phyloP scores from a whole-genome alignment of 2,888 invertebrate genomes.

The Schizaphis graminum region DNA sequence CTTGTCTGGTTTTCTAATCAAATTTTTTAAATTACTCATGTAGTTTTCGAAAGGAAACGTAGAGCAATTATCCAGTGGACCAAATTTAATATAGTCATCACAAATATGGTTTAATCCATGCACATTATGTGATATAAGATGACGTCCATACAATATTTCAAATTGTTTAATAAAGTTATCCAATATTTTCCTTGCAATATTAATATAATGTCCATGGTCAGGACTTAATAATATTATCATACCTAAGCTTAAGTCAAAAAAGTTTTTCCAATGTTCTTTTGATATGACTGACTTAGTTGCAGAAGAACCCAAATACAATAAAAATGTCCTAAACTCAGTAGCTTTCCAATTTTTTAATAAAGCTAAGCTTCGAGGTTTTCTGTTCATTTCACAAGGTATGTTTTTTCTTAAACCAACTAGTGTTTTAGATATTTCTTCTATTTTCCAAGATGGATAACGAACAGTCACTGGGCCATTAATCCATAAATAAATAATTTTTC shows the following conservation, averaged over 20 bases:
- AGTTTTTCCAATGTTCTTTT: slow-evolving; percentile 35
- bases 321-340: slow-evolving; percentile 28
- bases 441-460: slow-evolving; percentile 36
- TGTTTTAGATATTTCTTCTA: slow-evolving; percentile 20
- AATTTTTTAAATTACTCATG: background rate
- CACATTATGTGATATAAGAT: slow-evolving; percentile 24
- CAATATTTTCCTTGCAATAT: slow-evolving; percentile 18
- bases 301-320: slow-evolving; percentile 37
- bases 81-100: slow-evolving; percentile 18
- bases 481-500: slow-evolving; percentile 36
- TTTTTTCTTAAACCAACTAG: background rate
- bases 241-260: slow-evolving; percentile 30
- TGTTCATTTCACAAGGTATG: slow-evolving; percentile 34
- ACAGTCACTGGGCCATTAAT: background rate
- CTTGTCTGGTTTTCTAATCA: slow-evolving; percentile 19
- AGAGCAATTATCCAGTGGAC: slow-evolving; percentile 22
- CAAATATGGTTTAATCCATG: slow-evolving; percentile 23
- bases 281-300: slow-evolving; percentile 7
- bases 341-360: slow-evolving; percentile 28
- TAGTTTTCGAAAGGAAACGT: slow-evolving; percentile 25
- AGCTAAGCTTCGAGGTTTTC: slow-evolving; percentile 29
- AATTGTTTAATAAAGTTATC: slow-evolving; percentile 25
- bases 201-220: slow-evolving; percentile 13
- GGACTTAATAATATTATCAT: slow-evolving; percentile 35
- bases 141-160: slow-evolving; percentile 21